These are phyloP conservation scores for Trachurus trachurus DNA, from an alignment of 2,797 vertebrate species.

Conservation along the genomic window DNA sequence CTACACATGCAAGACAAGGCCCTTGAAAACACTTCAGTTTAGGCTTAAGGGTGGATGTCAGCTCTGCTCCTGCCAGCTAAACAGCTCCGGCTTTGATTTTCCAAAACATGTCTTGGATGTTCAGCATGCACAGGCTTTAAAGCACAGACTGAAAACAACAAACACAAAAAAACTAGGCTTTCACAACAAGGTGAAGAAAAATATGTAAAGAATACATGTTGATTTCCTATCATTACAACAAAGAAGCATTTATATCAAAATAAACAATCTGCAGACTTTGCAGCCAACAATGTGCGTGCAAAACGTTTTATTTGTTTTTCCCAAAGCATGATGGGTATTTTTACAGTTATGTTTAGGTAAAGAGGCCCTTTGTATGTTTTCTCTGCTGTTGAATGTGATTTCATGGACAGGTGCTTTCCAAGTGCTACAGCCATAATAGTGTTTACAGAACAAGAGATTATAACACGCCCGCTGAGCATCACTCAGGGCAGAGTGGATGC, in stretches of 20 bases:
- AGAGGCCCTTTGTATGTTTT: no score
- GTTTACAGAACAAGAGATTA: no score
- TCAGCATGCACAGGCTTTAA: constrained; percentile 42
- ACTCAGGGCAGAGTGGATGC: no score
- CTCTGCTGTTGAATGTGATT: no score
- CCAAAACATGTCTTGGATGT: constrained; percentile 52
- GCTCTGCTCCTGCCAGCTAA: constrained; percentile 59
- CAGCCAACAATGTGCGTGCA: background rate
- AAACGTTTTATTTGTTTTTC: no score
- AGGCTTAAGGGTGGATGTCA: constrained; percentile 64
- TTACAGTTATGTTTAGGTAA: background rate
- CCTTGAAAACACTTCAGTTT: constrained; percentile 54
- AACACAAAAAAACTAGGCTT: constrained; percentile 6
- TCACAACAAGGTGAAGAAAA: constrained; percentile 13
- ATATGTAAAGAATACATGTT: background rate
- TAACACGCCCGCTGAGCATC: no score
- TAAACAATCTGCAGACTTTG: background rate
- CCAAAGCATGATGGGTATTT: background rate
- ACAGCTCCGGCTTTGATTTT: constrained; percentile 67
- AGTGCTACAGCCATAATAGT: no score
- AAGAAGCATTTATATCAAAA: background rate
- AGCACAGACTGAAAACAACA: constrained; percentile 44
- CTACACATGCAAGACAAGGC: constrained; percentile 58
- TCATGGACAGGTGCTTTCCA: no score
- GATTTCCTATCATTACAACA: background rate